Evolutionary conservation across 2,888 invertebrate genomes (phyloP), one percentile per base, ranked within the genome.

Genomic region (Lordiphosa andalusiaca): DNA sequence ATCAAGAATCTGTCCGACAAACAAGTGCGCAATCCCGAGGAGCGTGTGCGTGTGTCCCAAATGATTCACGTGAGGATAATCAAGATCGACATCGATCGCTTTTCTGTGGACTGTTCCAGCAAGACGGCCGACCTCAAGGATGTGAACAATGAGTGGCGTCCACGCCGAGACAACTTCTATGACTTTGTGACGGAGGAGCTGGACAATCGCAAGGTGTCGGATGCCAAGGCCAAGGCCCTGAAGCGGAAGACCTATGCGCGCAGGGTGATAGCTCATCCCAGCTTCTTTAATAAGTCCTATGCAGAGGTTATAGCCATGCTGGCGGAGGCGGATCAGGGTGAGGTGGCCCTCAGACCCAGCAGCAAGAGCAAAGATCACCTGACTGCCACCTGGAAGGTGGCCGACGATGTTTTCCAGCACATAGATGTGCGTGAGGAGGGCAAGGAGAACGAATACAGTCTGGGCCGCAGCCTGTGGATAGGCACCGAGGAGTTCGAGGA

Each of bases 321-420:
- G 94, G 93, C 93, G 46, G 93, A 92, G 53, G 95, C 98, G 94
- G 98, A 98, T 69, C 98, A 97, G 90, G 99, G 99, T 2, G 99
- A 99, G 86, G 97, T 96, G 10, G 95, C 99, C 23, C 93, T 99
- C 13, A 91, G 99, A 61, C 99, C 99, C 0, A 98, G 98, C 50
- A 98, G 98, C 88, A 98, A 99, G 92, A 98, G 98, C 39, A 93
- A 95, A 0, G 97, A 99, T 89, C 98, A 98, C 89, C 90, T 99
- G 67, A 99, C 99, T 0, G 97, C 98, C 1, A 99, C 99, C 0
- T 99, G 99, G 99, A 99, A 99, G 90, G 98, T 99, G 1, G 93
- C 96, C 0, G 96, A 98, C 47, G 94, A 94, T 21, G 95, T 99
- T 71, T 96, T 96, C 86, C 98, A 98, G 88, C 99, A 99, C 87